Evolutionary conservation across 2,888 invertebrate species (phyloP).

Genomic region (Lochmaea capreae): DNA sequence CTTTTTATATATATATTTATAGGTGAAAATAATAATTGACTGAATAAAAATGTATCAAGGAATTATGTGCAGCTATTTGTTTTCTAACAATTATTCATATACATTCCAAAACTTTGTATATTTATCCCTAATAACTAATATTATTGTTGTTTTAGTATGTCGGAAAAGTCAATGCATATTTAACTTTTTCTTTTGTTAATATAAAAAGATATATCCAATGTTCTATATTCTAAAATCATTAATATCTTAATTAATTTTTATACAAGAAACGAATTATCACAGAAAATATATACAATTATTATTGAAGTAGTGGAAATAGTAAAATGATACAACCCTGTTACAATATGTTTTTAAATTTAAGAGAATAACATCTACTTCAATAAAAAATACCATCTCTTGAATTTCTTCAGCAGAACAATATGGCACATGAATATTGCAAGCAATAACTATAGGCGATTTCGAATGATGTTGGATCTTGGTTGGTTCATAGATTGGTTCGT

Average conservation of each 20-base stretch:
- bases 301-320: no score
- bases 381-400: no score
- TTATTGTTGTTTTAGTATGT: slow-evolving; percentile 27
- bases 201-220: slow-evolving; percentile 27
- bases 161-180: slow-evolving; percentile 38
- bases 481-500: no score
- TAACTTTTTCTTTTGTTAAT: neutral
- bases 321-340: no score
- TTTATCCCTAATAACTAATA: slow-evolving; percentile 39
- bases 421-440: no score
- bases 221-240: neutral
- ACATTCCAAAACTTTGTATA: slow-evolving; percentile 49
- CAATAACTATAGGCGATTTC: no score
- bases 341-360: no score
- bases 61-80: slow-evolving; percentile 41
- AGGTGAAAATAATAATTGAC: slow-evolving; percentile 44
- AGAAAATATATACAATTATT: no score
- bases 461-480: no score
- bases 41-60: slow-evolving; percentile 45
- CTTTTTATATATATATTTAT: slow-evolving; percentile 45
- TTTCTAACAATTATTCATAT: slow-evolving; percentile 42
- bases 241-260: neutral
- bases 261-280: neutral
- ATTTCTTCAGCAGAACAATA: no score
- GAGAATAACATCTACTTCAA: no score